Evolutionary conservation across 2,797 vertebrate genomes (phyloP).

Genomic region (Oophaga sylvatica): DNA sequence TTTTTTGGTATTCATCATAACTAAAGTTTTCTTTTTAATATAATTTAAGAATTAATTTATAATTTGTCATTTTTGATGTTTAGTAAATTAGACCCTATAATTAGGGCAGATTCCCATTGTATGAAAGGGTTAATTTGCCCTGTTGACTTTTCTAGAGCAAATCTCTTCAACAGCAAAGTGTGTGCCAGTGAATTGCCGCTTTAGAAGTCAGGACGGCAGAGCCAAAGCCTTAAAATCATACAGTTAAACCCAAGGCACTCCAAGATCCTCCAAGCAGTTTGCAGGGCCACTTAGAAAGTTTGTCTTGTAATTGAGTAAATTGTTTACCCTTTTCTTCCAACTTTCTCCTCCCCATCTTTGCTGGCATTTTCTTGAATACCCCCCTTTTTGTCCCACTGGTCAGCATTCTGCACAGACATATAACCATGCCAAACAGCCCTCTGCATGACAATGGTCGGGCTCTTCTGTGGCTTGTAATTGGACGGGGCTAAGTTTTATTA

Average conservation of each 20-base stretch:
- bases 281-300: slow-evolving; percentile 74
- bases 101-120: slow-evolving; percentile 3
- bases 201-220: slow-evolving; percentile 47
- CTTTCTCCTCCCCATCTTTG: slow-evolving; percentile 59
- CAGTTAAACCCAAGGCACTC: slow-evolving; percentile 69
- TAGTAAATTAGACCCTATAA: not conserved
- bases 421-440: slow-evolving; percentile 60
- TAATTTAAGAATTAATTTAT: not conserved
- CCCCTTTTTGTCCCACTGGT: slow-evolving; percentile 50
- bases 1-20: not conserved
- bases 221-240: slow-evolving; percentile 61
- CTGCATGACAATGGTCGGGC: slow-evolving; percentile 59
- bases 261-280: slow-evolving; percentile 68
- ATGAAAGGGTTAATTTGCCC: slow-evolving; percentile 19
- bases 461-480: slow-evolving; percentile 60
- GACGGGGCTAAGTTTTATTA: slow-evolving; percentile 61
- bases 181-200: slow-evolving; percentile 49
- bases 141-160: slow-evolving; percentile 35
- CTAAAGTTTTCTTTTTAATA: not conserved
- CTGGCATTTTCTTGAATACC: slow-evolving; percentile 55
- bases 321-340: slow-evolving; percentile 72
- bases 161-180: slow-evolving; percentile 53
- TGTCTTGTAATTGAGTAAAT: slow-evolving; percentile 82
- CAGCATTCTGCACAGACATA: slow-evolving; percentile 58
- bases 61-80: not conserved